phyloP scores from a whole-genome alignment of 1,140 invertebrate genomes.

The Bombus fervidus region DNA sequence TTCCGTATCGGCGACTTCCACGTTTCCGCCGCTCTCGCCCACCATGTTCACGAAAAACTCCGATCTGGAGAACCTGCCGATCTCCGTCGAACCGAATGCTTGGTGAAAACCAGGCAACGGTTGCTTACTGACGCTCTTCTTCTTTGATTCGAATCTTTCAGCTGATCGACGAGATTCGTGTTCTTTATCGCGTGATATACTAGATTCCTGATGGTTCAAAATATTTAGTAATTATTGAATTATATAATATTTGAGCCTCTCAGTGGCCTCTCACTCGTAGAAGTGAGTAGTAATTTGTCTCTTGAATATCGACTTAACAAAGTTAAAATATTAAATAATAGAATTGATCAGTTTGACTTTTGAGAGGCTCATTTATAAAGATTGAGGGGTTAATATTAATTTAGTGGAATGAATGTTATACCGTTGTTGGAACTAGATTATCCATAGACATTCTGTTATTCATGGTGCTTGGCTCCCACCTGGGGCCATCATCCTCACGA shows the following conservation, averaged over 20 bases:
- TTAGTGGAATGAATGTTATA: neutral
- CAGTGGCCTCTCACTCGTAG: no score
- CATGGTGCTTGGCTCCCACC: constrained; percentile 53
- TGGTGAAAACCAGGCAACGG: constrained; percentile 89
- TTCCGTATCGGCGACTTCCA: constrained; percentile 33
- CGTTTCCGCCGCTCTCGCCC: constrained; percentile 54
- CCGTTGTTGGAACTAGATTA: constrained; percentile 44
- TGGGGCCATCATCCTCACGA: constrained; percentile 57
- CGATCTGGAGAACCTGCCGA: constrained; percentile 86
- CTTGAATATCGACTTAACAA: no score
- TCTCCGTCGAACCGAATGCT: constrained; percentile 90
- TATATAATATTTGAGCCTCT: neutral
- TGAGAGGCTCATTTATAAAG: no score
- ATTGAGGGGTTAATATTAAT: neutral
- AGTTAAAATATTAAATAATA: no score
- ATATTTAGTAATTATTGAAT: neutral
- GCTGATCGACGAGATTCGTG: constrained; percentile 52
- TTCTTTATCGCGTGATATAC: constrained; percentile 45
- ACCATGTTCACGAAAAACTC: constrained; percentile 82
- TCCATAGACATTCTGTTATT: constrained; percentile 49
- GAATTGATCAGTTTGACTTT: no score
- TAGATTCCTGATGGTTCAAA: constrained; percentile 32
- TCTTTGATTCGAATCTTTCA: constrained; percentile 68
- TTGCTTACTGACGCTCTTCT: constrained; percentile 69
- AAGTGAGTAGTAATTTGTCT: no score